phyloP scores from a whole-genome alignment of 2,888 invertebrate genomes.

The Hemicrepidius hirtus region DNA sequence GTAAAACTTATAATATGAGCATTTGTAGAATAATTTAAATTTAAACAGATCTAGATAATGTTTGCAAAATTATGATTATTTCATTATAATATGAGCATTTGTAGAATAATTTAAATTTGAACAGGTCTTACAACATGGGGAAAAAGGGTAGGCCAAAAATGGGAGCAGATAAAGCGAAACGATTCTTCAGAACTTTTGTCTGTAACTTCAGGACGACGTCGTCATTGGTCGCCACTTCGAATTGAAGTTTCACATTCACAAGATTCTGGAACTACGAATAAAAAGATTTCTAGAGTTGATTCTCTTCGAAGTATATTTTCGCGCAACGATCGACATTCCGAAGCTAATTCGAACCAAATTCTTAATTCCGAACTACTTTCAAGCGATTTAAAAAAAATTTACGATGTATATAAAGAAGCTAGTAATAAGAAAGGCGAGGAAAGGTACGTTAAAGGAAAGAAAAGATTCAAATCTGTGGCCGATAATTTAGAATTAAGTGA shows the following conservation, averaged over 20 bases:
- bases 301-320: constrained; percentile 74
- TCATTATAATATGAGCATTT: too few species aligned
- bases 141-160: constrained; percentile 76
- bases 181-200: constrained; percentile 75
- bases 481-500: constrained; percentile 67
- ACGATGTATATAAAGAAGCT: constrained; percentile 62
- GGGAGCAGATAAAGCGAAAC: constrained; percentile 77
- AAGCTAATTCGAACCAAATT: constrained; percentile 55
- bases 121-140: constrained; percentile 78
- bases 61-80: too few species aligned
- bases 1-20: constrained; percentile 29
- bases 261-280: constrained; percentile 47
- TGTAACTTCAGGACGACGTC: constrained; percentile 67
- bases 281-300: constrained; percentile 74
- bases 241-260: constrained; percentile 39
- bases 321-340: constrained; percentile 63
- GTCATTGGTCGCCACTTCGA: constrained; percentile 72
- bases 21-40: constrained; percentile 17
- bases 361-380: constrained; percentile 56
- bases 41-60: too few species aligned
- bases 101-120: constrained; percentile 57
- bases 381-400: constrained; percentile 62
- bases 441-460: constrained; percentile 31
- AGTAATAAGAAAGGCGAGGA: constrained; percentile 34
- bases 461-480: constrained; percentile 60